Base-by-base conservation (phyloP, 2,113 vertebrate genomes). In the Natator depressus region DNA sequence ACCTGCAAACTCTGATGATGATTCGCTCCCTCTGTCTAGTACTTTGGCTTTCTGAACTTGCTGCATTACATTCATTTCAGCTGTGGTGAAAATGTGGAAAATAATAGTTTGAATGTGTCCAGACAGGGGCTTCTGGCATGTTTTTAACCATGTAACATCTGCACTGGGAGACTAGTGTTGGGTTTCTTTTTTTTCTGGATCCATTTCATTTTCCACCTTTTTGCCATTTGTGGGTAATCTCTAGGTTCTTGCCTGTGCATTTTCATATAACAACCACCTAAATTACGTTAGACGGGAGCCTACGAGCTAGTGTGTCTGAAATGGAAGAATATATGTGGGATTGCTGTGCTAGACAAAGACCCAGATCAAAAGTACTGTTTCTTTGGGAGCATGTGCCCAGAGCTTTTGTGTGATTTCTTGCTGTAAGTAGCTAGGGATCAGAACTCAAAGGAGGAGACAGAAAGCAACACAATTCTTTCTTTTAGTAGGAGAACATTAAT, bases 241-340 rank as follows among this genome's bases (percentile, higher is more conserved):
- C 24, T 31, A 85, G 7, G 35, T 57, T 89, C 5, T n/a, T 0
- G 0, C 9, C 29, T 0, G 0, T 0, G 0, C 78, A 12, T 89
- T 94, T 87, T 31, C 20, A 6, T 19, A 1, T 81, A 75, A 55
- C 20, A 78, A n/a, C 31, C 57, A 5, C 27, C 29, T 90, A 72
- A 88, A 53, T 83, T 5, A 5, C 35, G 25, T 47, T 46, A 65
- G 5, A 17, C 14, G 82, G 0, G 4, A 94, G 87, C 49, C 13
- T 17, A 75, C 35, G 81, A 80, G 85, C 20, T 0, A 3, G 1
- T 7, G 8, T 65, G 54, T 10, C 7, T 22, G 8, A 0, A 0
- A 53, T 0, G 25, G 38, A 19, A 76, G 31, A 10, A 20, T 90
- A 22, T 0, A 17, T 69, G 35, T 69, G 35, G 62, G 16, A 38